Evolutionary conservation across 1,140 invertebrate species (phyloP).

Genomic region (Cyphomyrmex costatus): DNA sequence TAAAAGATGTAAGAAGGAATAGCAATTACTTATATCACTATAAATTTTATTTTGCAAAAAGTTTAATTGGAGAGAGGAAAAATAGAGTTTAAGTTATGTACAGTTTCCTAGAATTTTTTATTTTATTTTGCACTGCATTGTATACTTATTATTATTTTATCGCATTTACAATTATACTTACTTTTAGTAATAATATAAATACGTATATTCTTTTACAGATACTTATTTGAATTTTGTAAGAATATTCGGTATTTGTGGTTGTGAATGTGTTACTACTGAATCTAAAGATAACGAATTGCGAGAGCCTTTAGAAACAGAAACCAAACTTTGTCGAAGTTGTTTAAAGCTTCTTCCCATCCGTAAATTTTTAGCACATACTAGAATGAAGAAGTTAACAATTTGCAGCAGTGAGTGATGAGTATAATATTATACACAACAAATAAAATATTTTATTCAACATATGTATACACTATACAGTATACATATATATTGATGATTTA

Average conservation of each 20-base stretch:
- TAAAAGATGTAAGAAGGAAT: neutral
- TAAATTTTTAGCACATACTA: conserved; percentile 77
- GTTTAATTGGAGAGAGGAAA: neutral
- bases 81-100: neutral
- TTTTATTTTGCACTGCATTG: neutral
- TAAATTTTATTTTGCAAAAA: conserved; percentile 5
- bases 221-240: conserved; percentile 68
- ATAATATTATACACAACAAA: neutral
- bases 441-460: neutral
- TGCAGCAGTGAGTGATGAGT: conserved; percentile 75
- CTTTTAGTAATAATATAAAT: neutral
- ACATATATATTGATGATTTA: neutral
- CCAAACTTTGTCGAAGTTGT: conserved; percentile 77
- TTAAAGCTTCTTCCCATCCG: conserved; percentile 71
- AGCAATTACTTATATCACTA: neutral
- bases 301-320: conserved; percentile 61
- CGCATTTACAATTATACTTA: neutral
- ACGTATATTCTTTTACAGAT: conserved; percentile 34
- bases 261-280: conserved; percentile 44
- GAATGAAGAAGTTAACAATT: conserved; percentile 77
- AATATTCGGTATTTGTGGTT: conserved; percentile 72
- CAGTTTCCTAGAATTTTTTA: neutral
- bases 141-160: neutral
- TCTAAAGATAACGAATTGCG: conserved; percentile 62
- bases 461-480: too few species aligned